Conservation (phyloP, 2,113 vertebrate species). For the Syngnathus floridae region DNA sequence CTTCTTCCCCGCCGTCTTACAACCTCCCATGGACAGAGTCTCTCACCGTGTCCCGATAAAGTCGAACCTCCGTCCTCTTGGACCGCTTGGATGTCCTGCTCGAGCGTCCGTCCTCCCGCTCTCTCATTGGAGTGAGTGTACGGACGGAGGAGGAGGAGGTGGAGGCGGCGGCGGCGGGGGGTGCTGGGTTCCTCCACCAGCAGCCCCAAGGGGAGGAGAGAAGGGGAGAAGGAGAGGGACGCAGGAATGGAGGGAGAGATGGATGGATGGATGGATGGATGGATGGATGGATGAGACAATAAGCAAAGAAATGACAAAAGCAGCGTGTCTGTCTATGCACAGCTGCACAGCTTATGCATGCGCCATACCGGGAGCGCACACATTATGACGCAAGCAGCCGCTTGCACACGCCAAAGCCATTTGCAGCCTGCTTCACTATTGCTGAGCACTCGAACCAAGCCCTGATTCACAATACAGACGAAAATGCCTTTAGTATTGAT, state of each 20-base stretch:
- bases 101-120: constrained; percentile 43
- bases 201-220: constrained; percentile 40
- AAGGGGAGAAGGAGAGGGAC: constrained; percentile 35
- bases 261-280: constrained; percentile 36
- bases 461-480: not conserved
- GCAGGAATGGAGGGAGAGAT: constrained; percentile 36
- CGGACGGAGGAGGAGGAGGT: not conserved
- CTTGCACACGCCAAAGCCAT: not conserved
- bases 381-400: not conserved
- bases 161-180: constrained; percentile 13
- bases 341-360: constrained; percentile 14
- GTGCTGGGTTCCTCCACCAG: constrained; percentile 54
- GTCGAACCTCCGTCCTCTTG: constrained; percentile 51
- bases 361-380: not conserved
- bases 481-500: not conserved
- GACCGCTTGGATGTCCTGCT: constrained; percentile 51
- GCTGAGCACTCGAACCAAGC: not conserved
- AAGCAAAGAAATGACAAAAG: constrained; percentile 31
- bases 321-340: constrained; percentile 26
- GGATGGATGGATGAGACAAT: constrained; percentile 1
- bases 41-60: constrained; percentile 61
- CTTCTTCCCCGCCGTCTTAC: constrained; percentile 45
- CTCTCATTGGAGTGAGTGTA: constrained; percentile 29
- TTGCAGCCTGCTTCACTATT: not conserved
- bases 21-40: constrained; percentile 51